These are phyloP conservation scores for Hippocampus abdominalis DNA, from an alignment of 2,113 vertebrate genomes.

Conservation along the genomic window DNA sequence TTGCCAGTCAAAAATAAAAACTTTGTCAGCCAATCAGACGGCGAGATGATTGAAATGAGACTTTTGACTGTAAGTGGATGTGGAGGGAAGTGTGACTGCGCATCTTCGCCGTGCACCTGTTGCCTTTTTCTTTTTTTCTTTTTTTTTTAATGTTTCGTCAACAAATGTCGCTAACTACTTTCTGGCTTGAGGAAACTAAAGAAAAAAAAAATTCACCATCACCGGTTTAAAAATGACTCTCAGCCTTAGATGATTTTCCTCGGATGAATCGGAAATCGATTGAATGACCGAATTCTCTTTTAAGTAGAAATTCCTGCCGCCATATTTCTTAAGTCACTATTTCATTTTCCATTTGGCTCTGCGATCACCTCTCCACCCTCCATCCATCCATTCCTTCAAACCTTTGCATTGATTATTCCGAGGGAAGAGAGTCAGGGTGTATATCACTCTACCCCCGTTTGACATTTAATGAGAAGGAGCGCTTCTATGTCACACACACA, in stretches of 20 bases:
- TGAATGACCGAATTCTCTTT: background rate
- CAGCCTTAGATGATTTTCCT: background rate
- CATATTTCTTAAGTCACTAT: conserved; percentile 40
- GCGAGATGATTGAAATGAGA: conserved; percentile 47
- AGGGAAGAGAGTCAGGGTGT: conserved; percentile 49
- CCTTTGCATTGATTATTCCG: conserved; percentile 60
- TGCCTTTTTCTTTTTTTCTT: conserved; percentile 68
- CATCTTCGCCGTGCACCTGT: conserved; percentile 70
- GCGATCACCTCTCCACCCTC: conserved; percentile 43
- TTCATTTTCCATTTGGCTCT: conserved; percentile 60
- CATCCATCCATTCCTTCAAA: conserved; percentile 38
- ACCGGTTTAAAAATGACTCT: background rate
- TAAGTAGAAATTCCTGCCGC: conserved; percentile 12
- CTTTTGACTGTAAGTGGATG: conserved; percentile 63
- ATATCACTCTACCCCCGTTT: conserved; percentile 52
- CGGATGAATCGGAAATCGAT: conserved; percentile 9
- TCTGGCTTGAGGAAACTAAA: background rate
- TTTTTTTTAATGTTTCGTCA: conserved; percentile 21
- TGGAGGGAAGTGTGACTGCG: conserved; percentile 64
- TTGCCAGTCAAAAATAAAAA: conserved; percentile 64
- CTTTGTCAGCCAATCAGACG: conserved; percentile 49
- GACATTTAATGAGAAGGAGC: conserved; percentile 64
- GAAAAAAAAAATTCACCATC: background rate
- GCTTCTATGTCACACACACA: conserved; percentile 50
- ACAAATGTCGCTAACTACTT: background rate